Evolutionary conservation across 2,113 vertebrate genomes (phyloP).

Genomic region (Eclectus roratus): DNA sequence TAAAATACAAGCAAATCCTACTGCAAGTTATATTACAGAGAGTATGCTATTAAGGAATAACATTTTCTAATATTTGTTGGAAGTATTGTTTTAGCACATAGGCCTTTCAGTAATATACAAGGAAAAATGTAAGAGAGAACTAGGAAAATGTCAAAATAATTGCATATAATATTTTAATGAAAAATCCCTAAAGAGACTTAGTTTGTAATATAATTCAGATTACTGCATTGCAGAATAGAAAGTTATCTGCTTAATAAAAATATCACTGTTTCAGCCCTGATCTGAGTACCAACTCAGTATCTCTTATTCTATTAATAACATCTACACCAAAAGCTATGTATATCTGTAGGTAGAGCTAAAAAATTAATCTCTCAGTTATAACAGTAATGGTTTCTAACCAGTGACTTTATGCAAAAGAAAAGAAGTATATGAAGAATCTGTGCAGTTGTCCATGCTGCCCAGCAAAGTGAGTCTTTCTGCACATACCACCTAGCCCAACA

Average conservation of each 20-base stretch:
- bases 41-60: background rate
- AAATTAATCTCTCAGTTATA: background rate
- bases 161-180: background rate
- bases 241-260: background rate
- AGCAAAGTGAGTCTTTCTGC: background rate
- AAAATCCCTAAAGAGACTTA: background rate
- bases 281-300: background rate
- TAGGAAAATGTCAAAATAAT: background rate
- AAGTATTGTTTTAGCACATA: background rate
- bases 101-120: background rate
- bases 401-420: background rate
- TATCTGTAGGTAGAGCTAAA: background rate
- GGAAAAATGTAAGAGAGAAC: background rate
- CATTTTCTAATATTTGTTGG: background rate
- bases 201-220: background rate
- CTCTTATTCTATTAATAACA: background rate
- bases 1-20: background rate
- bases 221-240: background rate
- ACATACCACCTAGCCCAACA: fast-evolving
- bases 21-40: background rate
- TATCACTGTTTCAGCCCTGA: background rate
- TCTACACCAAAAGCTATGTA: background rate
- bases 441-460: background rate
- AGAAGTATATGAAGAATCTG: background rate
- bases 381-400: background rate